phyloP scores from a whole-genome alignment of 2,797 vertebrate species.

The Enteromius radiatus region DNA sequence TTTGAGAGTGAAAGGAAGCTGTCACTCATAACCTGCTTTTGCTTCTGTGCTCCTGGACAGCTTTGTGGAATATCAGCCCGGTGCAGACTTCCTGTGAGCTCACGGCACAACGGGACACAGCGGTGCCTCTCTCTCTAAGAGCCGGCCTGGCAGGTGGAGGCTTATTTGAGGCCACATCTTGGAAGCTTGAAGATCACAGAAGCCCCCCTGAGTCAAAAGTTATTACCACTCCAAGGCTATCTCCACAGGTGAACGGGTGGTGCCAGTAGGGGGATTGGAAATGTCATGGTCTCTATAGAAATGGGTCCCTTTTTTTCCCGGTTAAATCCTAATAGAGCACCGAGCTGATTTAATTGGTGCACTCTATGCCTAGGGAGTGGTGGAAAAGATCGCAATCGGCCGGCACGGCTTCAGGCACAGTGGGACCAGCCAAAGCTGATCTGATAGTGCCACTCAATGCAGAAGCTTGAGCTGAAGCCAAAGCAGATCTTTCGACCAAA shows the following conservation, averaged over 20 bases:
- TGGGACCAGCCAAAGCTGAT: conserved; percentile 55
- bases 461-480: conserved; percentile 56
- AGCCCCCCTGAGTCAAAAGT: conserved; percentile 64
- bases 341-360: conserved; percentile 64
- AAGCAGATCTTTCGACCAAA: conserved; percentile 55
- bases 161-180: conserved; percentile 60
- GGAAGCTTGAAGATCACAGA: conserved; percentile 65
- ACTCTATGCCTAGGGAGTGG: conserved; percentile 62
- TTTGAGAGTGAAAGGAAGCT: conserved; percentile 46
- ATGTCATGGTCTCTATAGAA: conserved; percentile 57
- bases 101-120: conserved; percentile 49
- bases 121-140: conserved; percentile 49
- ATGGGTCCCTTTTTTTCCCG: conserved; percentile 46
- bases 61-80: conserved; percentile 58
- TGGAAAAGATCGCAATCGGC: conserved; percentile 62
- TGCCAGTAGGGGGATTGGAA: conserved; percentile 60
- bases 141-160: conserved; percentile 55
- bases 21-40: conserved; percentile 57
- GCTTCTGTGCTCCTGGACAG: conserved; percentile 38
- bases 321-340: conserved; percentile 65
- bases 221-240: conserved; percentile 63
- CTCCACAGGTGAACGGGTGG: conserved; percentile 61
- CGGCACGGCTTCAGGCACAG: conserved; percentile 53
- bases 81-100: conserved; percentile 51
- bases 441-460: conserved; percentile 60